These are phyloP conservation scores for Caenorhabditis wallacei DNA, from an alignment of 2,888 invertebrate genomes.

Conservation along the genomic window DNA sequence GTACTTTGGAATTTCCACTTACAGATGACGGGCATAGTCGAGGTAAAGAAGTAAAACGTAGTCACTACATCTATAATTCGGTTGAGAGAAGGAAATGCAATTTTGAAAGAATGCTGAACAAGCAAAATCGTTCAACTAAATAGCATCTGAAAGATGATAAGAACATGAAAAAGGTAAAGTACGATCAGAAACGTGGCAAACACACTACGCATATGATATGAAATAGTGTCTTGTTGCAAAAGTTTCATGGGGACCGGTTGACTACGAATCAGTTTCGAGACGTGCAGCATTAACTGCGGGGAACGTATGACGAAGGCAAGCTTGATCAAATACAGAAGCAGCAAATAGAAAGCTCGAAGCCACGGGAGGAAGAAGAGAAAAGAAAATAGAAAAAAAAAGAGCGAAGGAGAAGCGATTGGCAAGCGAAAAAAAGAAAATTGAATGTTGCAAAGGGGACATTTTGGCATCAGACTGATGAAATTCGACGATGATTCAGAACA, in stretches of 20 bases:
- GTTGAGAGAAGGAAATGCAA: background rate
- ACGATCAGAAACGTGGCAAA: slow-evolving; percentile 31
- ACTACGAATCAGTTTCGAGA: slow-evolving; percentile 30
- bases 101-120: background rate
- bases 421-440: slow-evolving; percentile 20
- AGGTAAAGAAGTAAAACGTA: background rate
- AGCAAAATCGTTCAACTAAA: background rate
- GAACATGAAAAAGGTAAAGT: slow-evolving; percentile 4
- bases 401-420: slow-evolving; percentile 26
- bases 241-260: slow-evolving; percentile 39
- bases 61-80: background rate
- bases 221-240: slow-evolving; percentile 1
- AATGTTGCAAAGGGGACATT: slow-evolving; percentile 36
- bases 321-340: slow-evolving; percentile 65
- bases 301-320: slow-evolving; percentile 45
- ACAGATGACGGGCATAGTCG: background rate
- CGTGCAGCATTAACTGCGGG: slow-evolving; percentile 19
- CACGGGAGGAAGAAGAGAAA: background rate
- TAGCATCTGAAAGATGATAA: slow-evolving; percentile 7
- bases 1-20: slow-evolving; percentile 1
- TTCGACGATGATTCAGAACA: background rate
- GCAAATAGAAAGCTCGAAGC: slow-evolving; percentile 50
- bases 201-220: slow-evolving; percentile 22
- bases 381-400: slow-evolving; percentile 1
- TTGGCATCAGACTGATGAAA: slow-evolving; percentile 27